phyloP scores from a whole-genome alignment of 1,140 invertebrate species.

The Platorchestia sp. region DNA sequence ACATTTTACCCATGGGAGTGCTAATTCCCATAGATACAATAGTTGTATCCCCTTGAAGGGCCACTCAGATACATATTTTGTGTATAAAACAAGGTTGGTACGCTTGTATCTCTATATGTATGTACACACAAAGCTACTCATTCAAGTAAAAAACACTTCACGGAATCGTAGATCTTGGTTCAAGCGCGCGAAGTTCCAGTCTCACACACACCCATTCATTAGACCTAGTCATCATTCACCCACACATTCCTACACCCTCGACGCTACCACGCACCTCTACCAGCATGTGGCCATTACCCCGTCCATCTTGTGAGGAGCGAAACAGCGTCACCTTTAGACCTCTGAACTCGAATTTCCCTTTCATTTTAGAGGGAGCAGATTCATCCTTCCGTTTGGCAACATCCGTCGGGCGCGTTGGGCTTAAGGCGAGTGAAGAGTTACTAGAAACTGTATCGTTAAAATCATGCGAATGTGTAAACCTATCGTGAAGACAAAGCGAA shows the following conservation, averaged over 20 bases:
- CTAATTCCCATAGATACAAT: no score
- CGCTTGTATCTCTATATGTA: not conserved
- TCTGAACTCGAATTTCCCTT: slow-evolving; percentile 22
- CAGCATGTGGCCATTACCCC: not conserved
- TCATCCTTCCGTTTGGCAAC: slow-evolving; percentile 54
- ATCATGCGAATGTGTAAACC: not conserved
- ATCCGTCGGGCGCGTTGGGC: not conserved
- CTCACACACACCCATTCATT: not conserved
- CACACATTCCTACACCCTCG: not conserved
- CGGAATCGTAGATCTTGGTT: not conserved
- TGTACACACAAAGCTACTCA: not conserved
- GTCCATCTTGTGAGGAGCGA: not conserved
- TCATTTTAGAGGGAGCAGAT: slow-evolving; percentile 47
- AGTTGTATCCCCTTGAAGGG: no score
- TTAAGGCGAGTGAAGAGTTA: not conserved
- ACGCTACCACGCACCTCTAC: not conserved
- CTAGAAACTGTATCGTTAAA: not conserved
- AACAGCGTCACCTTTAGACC: slow-evolving; percentile 3
- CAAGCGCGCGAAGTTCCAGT: not conserved
- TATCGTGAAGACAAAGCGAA: not conserved
- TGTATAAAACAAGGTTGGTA: not conserved
- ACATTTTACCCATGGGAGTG: no score
- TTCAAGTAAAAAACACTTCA: not conserved
- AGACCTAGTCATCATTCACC: not conserved
- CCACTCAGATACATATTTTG: not conserved